Base-by-base conservation (phyloP, 2,888 invertebrate genomes). In the Micoletzkya japonica region DNA sequence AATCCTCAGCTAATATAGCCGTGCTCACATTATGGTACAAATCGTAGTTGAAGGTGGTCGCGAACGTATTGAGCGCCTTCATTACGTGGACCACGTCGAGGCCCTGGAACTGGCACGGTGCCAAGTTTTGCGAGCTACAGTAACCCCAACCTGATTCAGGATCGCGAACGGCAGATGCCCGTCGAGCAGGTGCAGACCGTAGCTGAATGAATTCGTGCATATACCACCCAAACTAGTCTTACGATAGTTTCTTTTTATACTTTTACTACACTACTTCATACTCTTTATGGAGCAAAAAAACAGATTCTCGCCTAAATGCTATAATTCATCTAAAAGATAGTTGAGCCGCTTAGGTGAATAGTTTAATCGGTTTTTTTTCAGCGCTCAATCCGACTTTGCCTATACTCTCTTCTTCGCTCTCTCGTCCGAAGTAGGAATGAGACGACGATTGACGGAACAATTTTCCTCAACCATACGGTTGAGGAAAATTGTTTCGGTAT, bases 71-170 rank as follows among this genome's bases (percentile, higher is more conserved):
- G 74, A 98, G 93, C 85, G 96, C 95, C 54, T 95, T 89, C 93
- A 96, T 96, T 72, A 98, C 95, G 88, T 95, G 94, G 71, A 98
- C 88, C 0, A 97, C 93, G 88, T 97, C 97, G 70, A 96, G 89
- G 17, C 97, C 96, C 88, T n/a, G n/a, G n/a, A n/a, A n/a, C n/a
- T n/a, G n/a, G n/a, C n/a, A n/a, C n/a, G n/a, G n/a, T n/a, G n/a
- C n/a, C n/a, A n/a, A n/a, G n/a, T n/a, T n/a, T n/a, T n/a, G n/a
- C n/a, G n/a, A n/a, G n/a, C n/a, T n/a, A n/a, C n/a, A n/a, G n/a
- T n/a, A n/a, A n/a, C n/a, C n/a, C n/a, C n/a, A n/a, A n/a, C n/a
- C n/a, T 97, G 96, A 86, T 97, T 96, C 70, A 97, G 88, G 0
- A 95, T 95, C 87, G 97, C 95, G 80, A 94, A 94, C 0, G 98